Base-by-base conservation (phyloP, 2,113 vertebrate genomes). In the Orthochromis malagaraziensis region DNA sequence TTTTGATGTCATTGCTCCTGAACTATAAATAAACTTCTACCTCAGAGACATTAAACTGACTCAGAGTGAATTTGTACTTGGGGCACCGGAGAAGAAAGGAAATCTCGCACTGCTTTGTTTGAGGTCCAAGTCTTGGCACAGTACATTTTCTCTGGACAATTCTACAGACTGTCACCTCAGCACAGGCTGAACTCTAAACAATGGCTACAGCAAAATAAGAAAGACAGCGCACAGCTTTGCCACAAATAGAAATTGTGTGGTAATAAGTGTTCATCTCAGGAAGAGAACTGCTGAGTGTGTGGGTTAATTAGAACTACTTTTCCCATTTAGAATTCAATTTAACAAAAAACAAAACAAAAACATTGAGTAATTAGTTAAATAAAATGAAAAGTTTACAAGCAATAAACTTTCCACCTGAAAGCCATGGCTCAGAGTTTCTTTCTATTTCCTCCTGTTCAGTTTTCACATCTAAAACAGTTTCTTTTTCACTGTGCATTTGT, bases 11-110 rank as follows among this genome's bases (percentile, higher is more conserved):
- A 85, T 70, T 85, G 60, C 75, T 85, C 38, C 58, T 73, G 75
- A 57, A 53, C 87, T 81, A 35, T 84, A 80, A 86, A 86, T 87
- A 90, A 58, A 88, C 65, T 40, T 79, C 65, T 35, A 79, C 75
- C 65, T 88, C 9, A 21, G 53, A 81, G 87, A 47, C 55, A 31
- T 70, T 54, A 57, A 87, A 83, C 54, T 35, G 85, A 83, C 75
- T 81, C 84, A 5, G 21, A 79, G 57, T 24, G 21, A 79, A 82
- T 84, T 79, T 85, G 58, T 86, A 24, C 60, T 83, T 3, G 4
- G 24, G 54, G 49, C 31, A 24, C 29, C 4, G 1, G 53, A 84
- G 60, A 86, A 82, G 45, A 80, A 84, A 58, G 47, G 53, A 26
- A 88, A 81, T 65, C 65, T 60, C 65, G 13, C 19, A 26, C 77